phyloP scores from a whole-genome alignment of 35 echinoderm and acorn worm genomes.

The Strongylocentrotus purpuratus region DNA sequence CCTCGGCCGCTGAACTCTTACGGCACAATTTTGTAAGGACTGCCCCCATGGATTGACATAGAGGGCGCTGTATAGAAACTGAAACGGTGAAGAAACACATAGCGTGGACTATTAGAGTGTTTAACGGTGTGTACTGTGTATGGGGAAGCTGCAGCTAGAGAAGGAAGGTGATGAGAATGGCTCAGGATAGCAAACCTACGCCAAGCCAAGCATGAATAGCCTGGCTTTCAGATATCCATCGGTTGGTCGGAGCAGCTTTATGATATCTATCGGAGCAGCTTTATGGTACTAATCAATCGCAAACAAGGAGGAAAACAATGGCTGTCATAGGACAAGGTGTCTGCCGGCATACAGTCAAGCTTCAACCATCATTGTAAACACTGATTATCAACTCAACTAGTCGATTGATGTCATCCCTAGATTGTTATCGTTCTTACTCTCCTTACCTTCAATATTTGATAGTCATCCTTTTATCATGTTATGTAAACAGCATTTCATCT shows the following conservation, averaged over 20 bases:
- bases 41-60: constrained; percentile 53
- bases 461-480: not conserved
- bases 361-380: not conserved
- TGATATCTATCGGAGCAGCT: not conserved
- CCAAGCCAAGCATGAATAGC: not conserved
- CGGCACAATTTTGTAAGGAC: constrained; percentile 88
- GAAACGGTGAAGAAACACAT: not conserved
- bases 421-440: not conserved
- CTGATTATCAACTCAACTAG: not conserved
- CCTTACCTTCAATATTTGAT: not conserved
- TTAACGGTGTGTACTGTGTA: not conserved
- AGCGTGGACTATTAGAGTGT: not conserved
- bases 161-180: not conserved
- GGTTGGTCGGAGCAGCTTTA: not conserved
- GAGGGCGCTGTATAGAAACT: not conserved
- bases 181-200: not conserved
- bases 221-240: not conserved
- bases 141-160: not conserved
- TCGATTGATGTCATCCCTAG: not conserved
- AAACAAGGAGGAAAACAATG: not conserved
- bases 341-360: not conserved
- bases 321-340: not conserved
- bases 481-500: not conserved
- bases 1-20: constrained; percentile 65
- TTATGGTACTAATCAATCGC: not conserved